Evolutionary conservation across 2,797 vertebrate genomes (phyloP), one percentile per base, ranked within the genome.

Genomic region (Microchirus variegatus): DNA sequence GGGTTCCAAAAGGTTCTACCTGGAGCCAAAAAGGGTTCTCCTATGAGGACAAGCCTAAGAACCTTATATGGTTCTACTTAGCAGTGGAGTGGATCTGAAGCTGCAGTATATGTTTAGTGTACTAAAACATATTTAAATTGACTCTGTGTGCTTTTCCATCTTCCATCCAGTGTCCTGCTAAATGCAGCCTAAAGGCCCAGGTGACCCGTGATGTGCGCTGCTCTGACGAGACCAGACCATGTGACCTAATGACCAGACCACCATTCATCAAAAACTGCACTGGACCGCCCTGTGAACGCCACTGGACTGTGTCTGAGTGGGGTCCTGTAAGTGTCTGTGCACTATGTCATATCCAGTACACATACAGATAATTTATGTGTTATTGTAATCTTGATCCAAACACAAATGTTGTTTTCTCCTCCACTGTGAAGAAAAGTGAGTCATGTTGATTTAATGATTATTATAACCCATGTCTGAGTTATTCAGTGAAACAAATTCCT

Each of bases 231-330:
- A 93, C 92, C 86, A 90, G 80, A 70, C 79, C 94, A 0, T 99
- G 97, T 0, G 96, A 99, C 3, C 89, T 80, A 46, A 87, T 69
- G 57, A 93, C 93, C 84, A 91, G 87, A 68, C 97, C 96, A 0
- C 82, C 92, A 0, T 89, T 90, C 0, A 64, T 93, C 77, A 97
- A 98, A 80, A 97, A 98, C 88, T 99, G 97, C 90, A 96, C 94
- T 0, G 97, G 97, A 0, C 94, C 96, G 0, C 94, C 97, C 47
- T 99, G 97, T 0, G 97, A 98, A 77, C 94, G 97, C n/a, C 97
- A 96, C 31, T 99, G 97, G 97, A 98, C 96, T 0, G 93, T 95
- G 57, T 99, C 97, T 0, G 97, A 99, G 81, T 99, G 97, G 97
- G 97, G 96, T 15, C 96, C 96, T 55, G 97, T 99, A 90, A 95